phyloP scores from a whole-genome alignment of 2,888 invertebrate species.

The Siphlonurus alternatus region DNA sequence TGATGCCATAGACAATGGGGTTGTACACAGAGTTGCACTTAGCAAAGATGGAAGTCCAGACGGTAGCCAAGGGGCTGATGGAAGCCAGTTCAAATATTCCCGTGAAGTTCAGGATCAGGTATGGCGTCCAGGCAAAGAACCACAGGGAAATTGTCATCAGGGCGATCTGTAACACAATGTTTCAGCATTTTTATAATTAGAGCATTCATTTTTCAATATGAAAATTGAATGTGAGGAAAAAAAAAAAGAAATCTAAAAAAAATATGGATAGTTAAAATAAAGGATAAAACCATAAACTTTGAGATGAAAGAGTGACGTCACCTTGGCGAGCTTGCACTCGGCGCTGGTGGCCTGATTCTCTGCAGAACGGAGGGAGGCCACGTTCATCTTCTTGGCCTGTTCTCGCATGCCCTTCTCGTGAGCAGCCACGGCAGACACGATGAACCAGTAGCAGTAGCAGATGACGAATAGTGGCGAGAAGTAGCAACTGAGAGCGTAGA shows the following conservation, averaged over 20 bases:
- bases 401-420: slow-evolving; percentile 78
- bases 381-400: slow-evolving; percentile 89
- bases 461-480: slow-evolving; percentile 35
- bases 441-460: slow-evolving; percentile 41
- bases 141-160: slow-evolving; percentile 78
- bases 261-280: background rate
- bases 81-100: slow-evolving; percentile 59
- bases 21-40: slow-evolving; percentile 85
- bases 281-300: no score
- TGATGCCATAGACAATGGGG: slow-evolving; percentile 64
- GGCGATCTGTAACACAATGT: slow-evolving; percentile 43
- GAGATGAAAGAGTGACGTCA: no score
- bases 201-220: no score
- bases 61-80: slow-evolving; percentile 63
- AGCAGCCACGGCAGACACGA: slow-evolving; percentile 51
- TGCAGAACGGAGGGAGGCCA: slow-evolving; percentile 65
- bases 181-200: no score
- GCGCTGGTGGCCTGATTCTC: slow-evolving; percentile 56
- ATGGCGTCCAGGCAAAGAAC: slow-evolving; percentile 89
- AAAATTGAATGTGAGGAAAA: no score
- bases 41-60: slow-evolving; percentile 82
- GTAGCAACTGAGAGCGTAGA: slow-evolving; percentile 33
- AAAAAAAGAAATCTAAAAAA: slow-evolving; percentile 5
- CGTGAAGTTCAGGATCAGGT: slow-evolving; percentile 62
- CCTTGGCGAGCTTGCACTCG: slow-evolving; percentile 74